These are phyloP conservation scores for Lucilia cuprina DNA, from an alignment of 1,140 invertebrate genomes.

Conservation along the genomic window DNA sequence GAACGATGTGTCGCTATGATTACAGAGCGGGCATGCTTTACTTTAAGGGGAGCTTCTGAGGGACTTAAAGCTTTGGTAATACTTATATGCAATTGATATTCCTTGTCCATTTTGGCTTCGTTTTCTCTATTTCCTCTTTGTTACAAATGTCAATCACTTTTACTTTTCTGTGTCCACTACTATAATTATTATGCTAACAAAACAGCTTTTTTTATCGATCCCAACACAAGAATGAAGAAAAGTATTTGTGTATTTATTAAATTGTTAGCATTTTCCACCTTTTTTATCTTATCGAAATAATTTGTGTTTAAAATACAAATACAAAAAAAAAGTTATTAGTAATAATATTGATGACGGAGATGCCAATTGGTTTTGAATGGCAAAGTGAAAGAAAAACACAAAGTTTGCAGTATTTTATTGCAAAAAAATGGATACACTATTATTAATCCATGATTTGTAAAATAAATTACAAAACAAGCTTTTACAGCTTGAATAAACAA, in stretches of 20 bases:
- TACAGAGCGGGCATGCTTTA: constrained; percentile 94
- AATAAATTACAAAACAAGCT: too few relatives aligned
- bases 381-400: too few relatives aligned
- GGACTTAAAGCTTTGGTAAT: constrained; percentile 91
- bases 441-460: too few relatives aligned
- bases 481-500: too few relatives aligned
- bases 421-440: too few relatives aligned
- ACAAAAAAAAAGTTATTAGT: neutral
- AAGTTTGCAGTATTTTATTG: too few relatives aligned
- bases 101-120: constrained; percentile 42
- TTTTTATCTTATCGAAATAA: neutral
- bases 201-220: neutral
- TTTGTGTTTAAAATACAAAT: neutral
- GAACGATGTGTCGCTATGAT: constrained; percentile 96
- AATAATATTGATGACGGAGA: too few relatives aligned
- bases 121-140: constrained; percentile 66
- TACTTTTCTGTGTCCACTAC: neutral
- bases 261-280: neutral
- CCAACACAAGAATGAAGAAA: neutral
- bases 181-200: neutral
- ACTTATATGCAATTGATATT: constrained; percentile 64
- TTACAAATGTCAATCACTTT: neutral
- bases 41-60: constrained; percentile 90
- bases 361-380: too few relatives aligned
- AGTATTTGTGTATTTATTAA: neutral